Conservation (phyloP, 2,113 vertebrate species). For the Ciconia boyciana region DNA sequence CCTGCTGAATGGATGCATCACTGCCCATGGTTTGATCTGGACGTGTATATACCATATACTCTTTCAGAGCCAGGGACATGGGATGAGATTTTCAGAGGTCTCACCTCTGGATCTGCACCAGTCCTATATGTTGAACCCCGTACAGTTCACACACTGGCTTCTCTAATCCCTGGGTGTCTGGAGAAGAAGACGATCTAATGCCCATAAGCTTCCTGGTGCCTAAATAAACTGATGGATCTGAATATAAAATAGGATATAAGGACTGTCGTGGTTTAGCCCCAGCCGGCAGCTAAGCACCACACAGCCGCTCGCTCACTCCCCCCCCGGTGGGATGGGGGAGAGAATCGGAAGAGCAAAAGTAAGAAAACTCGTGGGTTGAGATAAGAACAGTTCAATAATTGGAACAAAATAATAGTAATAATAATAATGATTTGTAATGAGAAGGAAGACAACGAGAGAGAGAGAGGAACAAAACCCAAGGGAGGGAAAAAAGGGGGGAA, state of each 20-base stretch:
- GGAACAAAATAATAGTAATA: too few relatives aligned
- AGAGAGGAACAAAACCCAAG: too few relatives aligned
- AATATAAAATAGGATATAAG: background rate
- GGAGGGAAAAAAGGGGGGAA: too few relatives aligned
- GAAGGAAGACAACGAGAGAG: too few relatives aligned
- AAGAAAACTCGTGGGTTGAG: too few relatives aligned
- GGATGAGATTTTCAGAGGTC: background rate
- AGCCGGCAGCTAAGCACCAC: too few relatives aligned
- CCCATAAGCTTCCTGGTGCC: background rate
- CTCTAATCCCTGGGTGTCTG: background rate
- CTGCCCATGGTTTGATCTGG: background rate
- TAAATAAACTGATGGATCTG: background rate
- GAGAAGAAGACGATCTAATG: background rate
- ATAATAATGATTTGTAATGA: too few relatives aligned
- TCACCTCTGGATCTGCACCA: background rate
- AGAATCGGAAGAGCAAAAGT: too few relatives aligned
- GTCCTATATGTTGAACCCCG: rapidly evolving
- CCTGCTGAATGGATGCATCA: background rate
- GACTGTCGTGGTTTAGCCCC: too few relatives aligned
- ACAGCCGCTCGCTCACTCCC: too few relatives aligned
- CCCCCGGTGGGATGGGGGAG: too few relatives aligned
- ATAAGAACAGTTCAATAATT: too few relatives aligned
- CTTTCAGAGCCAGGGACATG: background rate
- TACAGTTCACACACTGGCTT: background rate
- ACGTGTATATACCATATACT: background rate